Evolutionary conservation across 2,113 vertebrate species (phyloP).

Genomic region (Apteryx mantelli): DNA sequence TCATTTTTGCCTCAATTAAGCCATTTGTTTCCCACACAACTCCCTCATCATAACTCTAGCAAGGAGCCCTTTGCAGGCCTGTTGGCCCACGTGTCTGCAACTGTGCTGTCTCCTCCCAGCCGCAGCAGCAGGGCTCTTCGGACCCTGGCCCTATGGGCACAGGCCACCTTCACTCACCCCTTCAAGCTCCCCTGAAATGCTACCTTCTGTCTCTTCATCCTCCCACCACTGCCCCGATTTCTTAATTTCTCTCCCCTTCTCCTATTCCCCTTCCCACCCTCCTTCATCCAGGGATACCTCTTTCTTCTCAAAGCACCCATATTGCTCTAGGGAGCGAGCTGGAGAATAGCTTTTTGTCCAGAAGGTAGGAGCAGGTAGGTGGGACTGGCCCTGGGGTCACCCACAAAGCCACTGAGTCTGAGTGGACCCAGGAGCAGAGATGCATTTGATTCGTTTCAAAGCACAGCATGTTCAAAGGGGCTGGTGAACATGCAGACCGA

Average conservation of each 20-base stretch:
- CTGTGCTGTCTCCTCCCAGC: background rate
- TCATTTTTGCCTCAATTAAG: constrained; percentile 47
- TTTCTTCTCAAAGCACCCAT: rapidly evolving
- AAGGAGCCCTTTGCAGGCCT: background rate
- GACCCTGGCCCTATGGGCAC: rapidly evolving
- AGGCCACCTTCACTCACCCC: background rate
- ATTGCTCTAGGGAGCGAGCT: background rate
- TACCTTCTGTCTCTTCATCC: rapidly evolving
- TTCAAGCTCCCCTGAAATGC: background rate
- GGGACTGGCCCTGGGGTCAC: background rate
- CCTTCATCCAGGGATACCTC: background rate
- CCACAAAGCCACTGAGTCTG: rapidly evolving
- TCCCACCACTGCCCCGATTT: background rate
- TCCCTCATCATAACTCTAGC: rapidly evolving
- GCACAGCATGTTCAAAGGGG: background rate
- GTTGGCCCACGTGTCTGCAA: rapidly evolving
- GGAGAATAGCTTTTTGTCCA: too few species aligned
- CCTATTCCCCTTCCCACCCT: too few species aligned
- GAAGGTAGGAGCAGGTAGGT: too few species aligned
- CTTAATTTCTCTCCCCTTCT: rapidly evolving
- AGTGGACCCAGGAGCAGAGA: rapidly evolving
- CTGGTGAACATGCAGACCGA: background rate
- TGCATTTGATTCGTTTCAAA: too few species aligned
- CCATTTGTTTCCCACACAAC: background rate
- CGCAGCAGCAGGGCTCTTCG: too few species aligned